Evolutionary conservation across 2,888 invertebrate genomes (phyloP).

Genomic region (Lasioglossum marginatum): DNA sequence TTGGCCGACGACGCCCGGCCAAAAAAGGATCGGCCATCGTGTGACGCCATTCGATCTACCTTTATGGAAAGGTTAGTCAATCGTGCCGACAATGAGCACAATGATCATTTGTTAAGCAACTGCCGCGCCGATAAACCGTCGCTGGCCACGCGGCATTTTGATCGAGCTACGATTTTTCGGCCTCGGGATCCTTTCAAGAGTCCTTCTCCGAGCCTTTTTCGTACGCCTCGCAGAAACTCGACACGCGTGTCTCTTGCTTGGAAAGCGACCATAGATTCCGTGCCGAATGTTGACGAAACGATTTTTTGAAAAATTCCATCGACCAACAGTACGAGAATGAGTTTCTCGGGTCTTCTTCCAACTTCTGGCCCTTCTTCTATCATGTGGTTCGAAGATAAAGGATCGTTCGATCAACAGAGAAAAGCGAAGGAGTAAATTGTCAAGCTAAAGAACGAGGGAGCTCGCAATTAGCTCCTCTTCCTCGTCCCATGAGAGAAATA

Average conservation of each 20-base stretch:
- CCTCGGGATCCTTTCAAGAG: not conserved
- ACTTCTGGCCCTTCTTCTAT: no score
- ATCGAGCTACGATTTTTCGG: constrained; percentile 39
- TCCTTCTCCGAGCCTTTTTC: constrained; percentile 11
- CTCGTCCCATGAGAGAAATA: not conserved
- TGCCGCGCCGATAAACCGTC: constrained; percentile 66
- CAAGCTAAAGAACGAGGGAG: not conserved
- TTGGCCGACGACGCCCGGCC: constrained; percentile 69
- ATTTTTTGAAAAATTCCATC: not conserved
- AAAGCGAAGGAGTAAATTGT: not conserved
- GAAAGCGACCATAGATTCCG: not conserved
- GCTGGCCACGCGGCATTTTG: constrained; percentile 58
- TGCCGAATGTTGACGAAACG: constrained; percentile 28
- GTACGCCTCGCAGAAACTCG: not conserved
- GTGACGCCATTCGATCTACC: constrained; percentile 75
- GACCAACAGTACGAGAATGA: no score
- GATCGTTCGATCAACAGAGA: not conserved
- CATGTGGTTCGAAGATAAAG: no score
- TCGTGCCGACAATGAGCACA: constrained; percentile 70
- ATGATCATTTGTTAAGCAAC: constrained; percentile 76
- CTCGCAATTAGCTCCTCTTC: not conserved
- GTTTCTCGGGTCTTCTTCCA: no score
- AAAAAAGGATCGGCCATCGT: constrained; percentile 76
- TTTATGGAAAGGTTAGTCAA: constrained; percentile 74
- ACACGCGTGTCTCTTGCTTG: constrained; percentile 28